These are phyloP conservation scores for Hafferia zeledoni DNA, from an alignment of 2,797 vertebrate genomes.

Conservation along the genomic window DNA sequence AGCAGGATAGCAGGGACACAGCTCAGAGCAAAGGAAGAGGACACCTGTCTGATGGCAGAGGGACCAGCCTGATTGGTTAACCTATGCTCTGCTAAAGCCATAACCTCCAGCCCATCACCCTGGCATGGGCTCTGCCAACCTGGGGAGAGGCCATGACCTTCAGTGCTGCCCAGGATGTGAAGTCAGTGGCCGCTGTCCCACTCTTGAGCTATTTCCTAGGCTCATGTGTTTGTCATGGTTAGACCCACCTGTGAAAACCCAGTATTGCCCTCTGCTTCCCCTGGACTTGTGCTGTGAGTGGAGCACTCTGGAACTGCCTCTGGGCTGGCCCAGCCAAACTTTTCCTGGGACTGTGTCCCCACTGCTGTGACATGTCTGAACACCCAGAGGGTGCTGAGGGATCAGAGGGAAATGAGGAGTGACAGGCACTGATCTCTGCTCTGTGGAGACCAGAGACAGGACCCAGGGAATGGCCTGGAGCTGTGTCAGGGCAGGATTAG, in stretches of 20 bases:
- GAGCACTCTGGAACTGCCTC: not conserved
- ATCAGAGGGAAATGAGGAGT: not conserved
- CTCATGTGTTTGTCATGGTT: not conserved
- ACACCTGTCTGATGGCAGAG: not conserved
- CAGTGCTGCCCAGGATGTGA: not conserved
- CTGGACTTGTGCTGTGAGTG: not conserved
- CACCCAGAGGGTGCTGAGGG: not conserved
- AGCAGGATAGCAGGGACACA: not conserved
- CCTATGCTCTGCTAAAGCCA: not conserved
- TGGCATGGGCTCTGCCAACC: not conserved
- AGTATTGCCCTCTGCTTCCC: not conserved
- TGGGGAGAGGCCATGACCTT: not conserved
- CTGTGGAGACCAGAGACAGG: not conserved
- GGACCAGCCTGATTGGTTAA: not conserved
- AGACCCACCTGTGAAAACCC: not conserved
- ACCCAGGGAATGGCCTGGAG: not conserved
- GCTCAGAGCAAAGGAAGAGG: not conserved
- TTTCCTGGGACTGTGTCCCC: not conserved
- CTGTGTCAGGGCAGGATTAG: not conserved
- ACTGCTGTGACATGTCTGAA: not conserved
- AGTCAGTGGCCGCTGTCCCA: accelerated
- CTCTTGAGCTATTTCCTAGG: accelerated
- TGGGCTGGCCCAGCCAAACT: not conserved
- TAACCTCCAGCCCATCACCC: not conserved
- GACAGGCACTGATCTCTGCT: not conserved